Evolutionary conservation across 2,113 vertebrate species (phyloP).

Genomic region (Melanocharis versteri): DNA sequence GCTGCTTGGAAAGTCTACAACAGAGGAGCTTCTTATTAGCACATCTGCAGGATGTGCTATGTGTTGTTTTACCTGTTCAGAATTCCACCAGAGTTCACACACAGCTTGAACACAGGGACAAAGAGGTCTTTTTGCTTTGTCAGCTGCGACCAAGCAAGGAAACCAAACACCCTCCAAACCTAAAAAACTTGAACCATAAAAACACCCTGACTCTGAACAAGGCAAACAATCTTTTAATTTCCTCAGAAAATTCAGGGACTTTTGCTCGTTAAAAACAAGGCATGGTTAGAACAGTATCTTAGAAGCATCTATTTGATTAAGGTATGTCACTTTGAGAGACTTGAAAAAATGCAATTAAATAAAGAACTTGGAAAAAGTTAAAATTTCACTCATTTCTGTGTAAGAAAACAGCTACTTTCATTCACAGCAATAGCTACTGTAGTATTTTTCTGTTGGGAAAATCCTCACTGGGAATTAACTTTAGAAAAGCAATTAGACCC

Average conservation of each 20-base stretch:
- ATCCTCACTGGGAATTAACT: constrained; percentile 57
- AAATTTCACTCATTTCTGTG: background rate
- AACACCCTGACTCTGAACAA: background rate
- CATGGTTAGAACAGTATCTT: background rate
- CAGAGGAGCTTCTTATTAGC: constrained; percentile 22
- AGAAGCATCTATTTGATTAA: background rate
- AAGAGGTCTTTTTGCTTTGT: constrained; percentile 23
- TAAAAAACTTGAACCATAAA: background rate
- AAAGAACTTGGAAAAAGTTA: background rate
- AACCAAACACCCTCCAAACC: background rate
- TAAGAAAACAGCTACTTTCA: background rate
- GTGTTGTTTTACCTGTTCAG: constrained; percentile 36
- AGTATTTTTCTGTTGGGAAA: background rate
- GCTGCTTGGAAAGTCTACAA: background rate
- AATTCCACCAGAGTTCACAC: background rate
- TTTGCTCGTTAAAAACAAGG: background rate
- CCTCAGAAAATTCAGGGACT: background rate
- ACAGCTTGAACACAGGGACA: background rate
- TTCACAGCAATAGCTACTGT: background rate
- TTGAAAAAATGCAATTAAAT: background rate
- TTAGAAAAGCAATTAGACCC: constrained; percentile 62
- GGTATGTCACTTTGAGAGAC: background rate
- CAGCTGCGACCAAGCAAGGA: constrained; percentile 3
- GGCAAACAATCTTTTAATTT: background rate
- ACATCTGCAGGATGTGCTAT: constrained; percentile 33